Percentiles rank a stretch among this genome's conserved stretches.
phyloP scores from a whole-genome alignment of 2,113 vertebrate species.

The Brevimyrus niger region DNA sequence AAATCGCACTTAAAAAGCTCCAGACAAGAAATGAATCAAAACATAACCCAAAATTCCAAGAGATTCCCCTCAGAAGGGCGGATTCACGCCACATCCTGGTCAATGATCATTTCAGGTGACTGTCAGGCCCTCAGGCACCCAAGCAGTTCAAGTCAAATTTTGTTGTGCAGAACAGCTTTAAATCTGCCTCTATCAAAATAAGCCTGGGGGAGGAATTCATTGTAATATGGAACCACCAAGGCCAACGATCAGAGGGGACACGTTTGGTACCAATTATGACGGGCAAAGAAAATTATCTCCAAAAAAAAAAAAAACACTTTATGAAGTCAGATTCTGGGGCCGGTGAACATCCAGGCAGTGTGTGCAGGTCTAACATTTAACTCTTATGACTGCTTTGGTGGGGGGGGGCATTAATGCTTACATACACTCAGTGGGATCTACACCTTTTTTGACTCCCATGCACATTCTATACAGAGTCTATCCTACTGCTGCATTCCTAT shows the following conservation, averaged over 20 bases:
- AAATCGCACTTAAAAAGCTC: not conserved
- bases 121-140: not conserved
- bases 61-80: not conserved
- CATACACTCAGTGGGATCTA: not conserved
- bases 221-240: not conserved
- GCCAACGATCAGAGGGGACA: not conserved
- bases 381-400: not conserved
- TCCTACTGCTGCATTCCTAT: constrained; percentile 3
- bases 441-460: not conserved
- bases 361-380: not conserved
- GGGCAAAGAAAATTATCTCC: not conserved
- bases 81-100: not conserved
- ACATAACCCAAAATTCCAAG: not conserved
- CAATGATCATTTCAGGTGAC: not conserved
- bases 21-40: not conserved
- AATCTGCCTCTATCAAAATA: not conserved
- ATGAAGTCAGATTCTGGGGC: constrained; percentile 8
- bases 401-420: not conserved
- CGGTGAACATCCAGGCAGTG: not conserved
- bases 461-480: not conserved
- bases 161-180: not conserved
- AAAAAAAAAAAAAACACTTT: constrained; percentile 15
- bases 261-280: not conserved
- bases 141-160: not conserved
- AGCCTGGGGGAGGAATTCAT: not conserved